phyloP scores from a whole-genome alignment of 2,888 invertebrate species.

The Dryobota labecula region DNA sequence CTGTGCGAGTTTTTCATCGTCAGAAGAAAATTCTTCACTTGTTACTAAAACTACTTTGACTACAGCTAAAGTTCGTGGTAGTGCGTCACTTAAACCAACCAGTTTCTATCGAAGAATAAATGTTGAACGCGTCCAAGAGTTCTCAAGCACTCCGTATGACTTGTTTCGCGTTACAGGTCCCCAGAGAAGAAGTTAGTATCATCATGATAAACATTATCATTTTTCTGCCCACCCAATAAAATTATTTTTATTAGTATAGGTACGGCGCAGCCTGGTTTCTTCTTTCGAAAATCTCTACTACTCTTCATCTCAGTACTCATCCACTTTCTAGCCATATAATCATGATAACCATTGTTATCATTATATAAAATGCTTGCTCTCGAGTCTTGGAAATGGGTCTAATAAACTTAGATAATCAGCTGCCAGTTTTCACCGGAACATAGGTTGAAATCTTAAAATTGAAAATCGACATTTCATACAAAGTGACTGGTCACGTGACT shows the following conservation, averaged over 20 bases:
- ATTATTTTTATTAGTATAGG: background rate
- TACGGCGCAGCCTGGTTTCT: background rate
- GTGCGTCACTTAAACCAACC: conserved; percentile 69
- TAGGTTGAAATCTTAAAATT: no score
- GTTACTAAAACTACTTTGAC: conserved; percentile 56
- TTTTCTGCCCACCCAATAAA: background rate
- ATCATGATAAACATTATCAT: background rate
- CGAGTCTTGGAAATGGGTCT: background rate
- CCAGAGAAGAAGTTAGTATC: conserved; percentile 64
- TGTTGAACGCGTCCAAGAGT: conserved; percentile 47
- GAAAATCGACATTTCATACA: no score
- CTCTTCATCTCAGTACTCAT: background rate
- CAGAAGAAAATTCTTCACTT: background rate
- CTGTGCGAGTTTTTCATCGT: conserved; percentile 16
- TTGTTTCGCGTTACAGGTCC: conserved; percentile 55
- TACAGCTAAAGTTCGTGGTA: conserved; percentile 62
- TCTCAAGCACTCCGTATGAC: conserved; percentile 55
- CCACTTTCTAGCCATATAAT: background rate
- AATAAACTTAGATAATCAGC: background rate
- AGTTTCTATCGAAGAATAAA: conserved; percentile 63
- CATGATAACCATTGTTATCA: background rate
- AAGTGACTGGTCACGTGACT: no score
- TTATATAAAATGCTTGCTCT: background rate
- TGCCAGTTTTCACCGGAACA: background rate
- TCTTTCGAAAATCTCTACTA: background rate